Percentiles rank a stretch among this genome's conserved stretches.
Evolutionary conservation across 2,888 invertebrate genomes (phyloP).

Genomic region (Clitarchus hookeri): DNA sequence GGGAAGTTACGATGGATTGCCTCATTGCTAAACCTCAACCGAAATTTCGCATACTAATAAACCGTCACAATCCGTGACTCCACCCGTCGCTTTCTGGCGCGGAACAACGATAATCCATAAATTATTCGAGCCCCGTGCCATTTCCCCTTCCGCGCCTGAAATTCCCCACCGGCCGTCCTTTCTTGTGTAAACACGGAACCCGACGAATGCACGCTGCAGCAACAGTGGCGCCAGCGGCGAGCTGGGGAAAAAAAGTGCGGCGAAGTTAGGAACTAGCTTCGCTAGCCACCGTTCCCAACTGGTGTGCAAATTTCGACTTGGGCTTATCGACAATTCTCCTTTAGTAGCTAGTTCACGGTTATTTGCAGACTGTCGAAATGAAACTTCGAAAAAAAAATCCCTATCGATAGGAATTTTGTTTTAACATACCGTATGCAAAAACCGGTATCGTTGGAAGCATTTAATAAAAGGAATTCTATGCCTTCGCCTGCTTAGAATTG

Average conservation of each 20-base stretch:
- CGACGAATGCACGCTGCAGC: background rate
- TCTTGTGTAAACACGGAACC: background rate
- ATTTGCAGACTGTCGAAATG: no score
- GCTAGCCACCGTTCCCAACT: no score
- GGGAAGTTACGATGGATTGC: conserved; percentile 7
- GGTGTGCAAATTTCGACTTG: no score
- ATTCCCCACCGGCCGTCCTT: background rate
- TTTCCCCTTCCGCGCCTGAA: background rate
- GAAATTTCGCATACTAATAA: conserved; percentile 14
- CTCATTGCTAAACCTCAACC: conserved; percentile 4
- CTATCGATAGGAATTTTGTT: no score
- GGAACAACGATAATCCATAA: conserved; percentile 14
- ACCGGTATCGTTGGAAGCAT: no score
- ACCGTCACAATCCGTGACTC: background rate
- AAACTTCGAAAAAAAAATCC: no score
- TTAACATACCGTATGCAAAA: no score
- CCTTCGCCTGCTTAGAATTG: no score
- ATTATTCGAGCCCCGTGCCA: background rate
- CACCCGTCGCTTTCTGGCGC: background rate
- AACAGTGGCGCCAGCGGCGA: background rate
- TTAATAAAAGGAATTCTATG: no score
- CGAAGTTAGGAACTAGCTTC: no score
- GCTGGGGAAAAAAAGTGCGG: background rate
- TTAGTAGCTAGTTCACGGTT: no score
- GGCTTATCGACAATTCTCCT: no score